phyloP scores from a whole-genome alignment of 2,888 invertebrate genomes.

The Lottia gigantea region DNA sequence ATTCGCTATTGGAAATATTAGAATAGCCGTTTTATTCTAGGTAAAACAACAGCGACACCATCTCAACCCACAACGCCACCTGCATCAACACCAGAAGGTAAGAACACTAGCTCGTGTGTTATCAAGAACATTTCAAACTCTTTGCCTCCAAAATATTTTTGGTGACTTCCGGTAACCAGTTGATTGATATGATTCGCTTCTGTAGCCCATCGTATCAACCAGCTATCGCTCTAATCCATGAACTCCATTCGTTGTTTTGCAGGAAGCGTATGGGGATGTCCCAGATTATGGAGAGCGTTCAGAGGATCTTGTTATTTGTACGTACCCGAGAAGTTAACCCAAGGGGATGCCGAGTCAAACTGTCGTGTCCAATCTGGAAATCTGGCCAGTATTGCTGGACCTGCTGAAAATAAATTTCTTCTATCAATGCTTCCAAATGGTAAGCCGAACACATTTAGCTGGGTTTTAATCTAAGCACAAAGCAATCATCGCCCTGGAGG shows the following conservation, averaged over 20 bases:
- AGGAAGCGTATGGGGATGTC: constrained; percentile 44
- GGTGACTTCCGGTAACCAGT: no score
- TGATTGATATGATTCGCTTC: no score
- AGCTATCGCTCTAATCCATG: no score
- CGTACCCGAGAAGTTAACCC: constrained; percentile 27
- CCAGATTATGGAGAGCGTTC: constrained; percentile 44
- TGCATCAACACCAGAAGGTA: constrained; percentile 9
- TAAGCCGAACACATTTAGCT: constrained; percentile 21
- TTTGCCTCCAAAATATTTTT: no score
- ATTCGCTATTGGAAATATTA: background rate
- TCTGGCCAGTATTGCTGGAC: constrained; percentile 40
- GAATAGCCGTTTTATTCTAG: background rate
- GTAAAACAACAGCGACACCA: background rate
- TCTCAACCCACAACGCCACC: constrained; percentile 14
- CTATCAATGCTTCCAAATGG: constrained; percentile 44
- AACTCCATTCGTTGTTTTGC: no score
- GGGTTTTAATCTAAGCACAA: no score
- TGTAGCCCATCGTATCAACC: no score
- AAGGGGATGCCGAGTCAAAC: constrained; percentile 32
- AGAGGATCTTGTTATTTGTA: constrained; percentile 34
- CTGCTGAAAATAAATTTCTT: constrained; percentile 46
- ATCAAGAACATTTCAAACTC: no score
- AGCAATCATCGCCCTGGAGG: no score
- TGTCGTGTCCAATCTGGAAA: constrained; percentile 36
- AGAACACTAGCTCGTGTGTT: background rate